Conservation (phyloP, 1,140 invertebrate species). For the Chrysomallon squamiferum region DNA sequence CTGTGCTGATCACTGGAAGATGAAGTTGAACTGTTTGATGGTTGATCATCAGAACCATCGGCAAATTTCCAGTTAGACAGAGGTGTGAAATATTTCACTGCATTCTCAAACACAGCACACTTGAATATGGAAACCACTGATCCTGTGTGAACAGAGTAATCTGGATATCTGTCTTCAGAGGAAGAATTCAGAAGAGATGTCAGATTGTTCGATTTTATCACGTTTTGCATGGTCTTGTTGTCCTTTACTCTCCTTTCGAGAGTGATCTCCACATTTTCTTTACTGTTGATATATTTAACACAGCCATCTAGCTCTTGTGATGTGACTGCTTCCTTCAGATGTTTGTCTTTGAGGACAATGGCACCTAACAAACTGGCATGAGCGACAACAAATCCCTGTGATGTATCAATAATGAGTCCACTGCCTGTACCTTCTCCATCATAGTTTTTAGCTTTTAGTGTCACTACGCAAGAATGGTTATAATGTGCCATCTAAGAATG, state of each 20-base stretch:
- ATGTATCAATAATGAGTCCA: slow-evolving; percentile 43
- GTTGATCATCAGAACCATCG: slow-evolving; percentile 15
- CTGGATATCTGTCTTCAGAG: background rate
- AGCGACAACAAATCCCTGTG: slow-evolving; percentile 39
- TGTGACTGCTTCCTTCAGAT: slow-evolving; percentile 9
- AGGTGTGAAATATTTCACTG: slow-evolving; percentile 24
- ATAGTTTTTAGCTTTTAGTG: background rate
- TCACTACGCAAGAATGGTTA: background rate
- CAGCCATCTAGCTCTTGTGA: background rate
- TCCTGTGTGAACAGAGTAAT: slow-evolving; percentile 1
- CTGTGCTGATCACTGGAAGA: too few relatives aligned
- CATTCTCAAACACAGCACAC: slow-evolving; percentile 16
- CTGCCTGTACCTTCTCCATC: slow-evolving; percentile 30
- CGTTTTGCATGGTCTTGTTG: background rate
- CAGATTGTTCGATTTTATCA: slow-evolving; percentile 7
- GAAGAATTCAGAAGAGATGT: background rate
- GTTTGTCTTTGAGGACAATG: slow-evolving; percentile 12
- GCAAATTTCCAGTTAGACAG: slow-evolving; percentile 34
- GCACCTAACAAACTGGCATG: slow-evolving; percentile 42
- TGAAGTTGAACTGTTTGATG: background rate
- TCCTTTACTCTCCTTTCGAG: slow-evolving; percentile 3
- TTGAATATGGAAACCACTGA: slow-evolving; percentile 23
- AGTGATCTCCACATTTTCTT: slow-evolving; percentile 9
- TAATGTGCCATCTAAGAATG: background rate
- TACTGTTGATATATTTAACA: background rate